Conservation (phyloP, 2,797 vertebrate genomes). For the Cyprinella venusta region DNA sequence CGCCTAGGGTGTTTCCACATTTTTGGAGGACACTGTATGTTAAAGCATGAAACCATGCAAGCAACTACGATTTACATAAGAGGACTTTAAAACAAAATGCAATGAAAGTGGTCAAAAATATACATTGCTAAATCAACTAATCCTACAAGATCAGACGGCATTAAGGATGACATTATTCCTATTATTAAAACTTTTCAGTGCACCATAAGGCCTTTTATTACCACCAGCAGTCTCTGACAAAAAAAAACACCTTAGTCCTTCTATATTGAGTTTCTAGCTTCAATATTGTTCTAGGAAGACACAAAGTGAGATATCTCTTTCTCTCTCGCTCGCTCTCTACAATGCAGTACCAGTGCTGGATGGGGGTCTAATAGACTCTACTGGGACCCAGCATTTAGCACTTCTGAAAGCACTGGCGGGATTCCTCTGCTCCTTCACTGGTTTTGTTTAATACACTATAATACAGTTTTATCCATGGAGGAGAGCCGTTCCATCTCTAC, state of each 20-base stretch:
- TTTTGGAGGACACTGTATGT: background rate
- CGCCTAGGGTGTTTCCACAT: background rate
- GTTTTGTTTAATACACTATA: constrained; percentile 62
- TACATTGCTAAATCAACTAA: background rate
- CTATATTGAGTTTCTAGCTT: constrained; percentile 4
- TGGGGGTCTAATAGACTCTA: constrained; percentile 76
- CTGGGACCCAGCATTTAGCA: constrained; percentile 77
- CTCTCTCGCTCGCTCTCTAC: constrained; percentile 37
- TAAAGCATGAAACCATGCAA: background rate
- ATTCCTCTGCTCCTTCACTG: constrained; percentile 66
- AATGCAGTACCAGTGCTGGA: constrained; percentile 54
- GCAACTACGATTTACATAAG: background rate
- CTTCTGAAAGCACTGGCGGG: constrained; percentile 74
- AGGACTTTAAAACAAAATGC: background rate
- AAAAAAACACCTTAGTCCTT: background rate
- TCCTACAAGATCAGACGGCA: background rate
- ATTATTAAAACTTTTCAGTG: background rate
- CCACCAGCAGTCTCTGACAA: background rate
- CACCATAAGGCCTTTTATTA: background rate
- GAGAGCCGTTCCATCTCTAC: constrained; percentile 55
- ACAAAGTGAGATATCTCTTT: constrained; percentile 36
- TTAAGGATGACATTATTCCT: background rate
- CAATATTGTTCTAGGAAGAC: constrained; percentile 23
- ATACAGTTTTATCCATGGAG: constrained; percentile 60
- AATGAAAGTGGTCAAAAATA: background rate